These are phyloP conservation scores for Ammospiza caudacuta DNA, from an alignment of 2,113 vertebrate genomes.

Conservation along the genomic window DNA sequence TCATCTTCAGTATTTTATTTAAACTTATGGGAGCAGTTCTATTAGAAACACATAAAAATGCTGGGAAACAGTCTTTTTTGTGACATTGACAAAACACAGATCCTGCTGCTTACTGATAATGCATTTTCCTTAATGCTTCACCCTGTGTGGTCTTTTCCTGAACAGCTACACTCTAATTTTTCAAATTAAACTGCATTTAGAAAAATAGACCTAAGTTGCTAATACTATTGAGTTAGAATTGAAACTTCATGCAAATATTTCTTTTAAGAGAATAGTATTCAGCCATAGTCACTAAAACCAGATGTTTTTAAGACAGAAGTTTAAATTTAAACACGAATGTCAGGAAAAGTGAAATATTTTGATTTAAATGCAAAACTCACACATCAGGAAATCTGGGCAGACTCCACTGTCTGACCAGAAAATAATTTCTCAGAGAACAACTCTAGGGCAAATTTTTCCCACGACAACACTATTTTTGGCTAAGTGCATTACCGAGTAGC, in stretches of 20 bases:
- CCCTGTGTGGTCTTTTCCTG: neutral
- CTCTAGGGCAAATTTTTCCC: neutral
- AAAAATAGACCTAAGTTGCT: neutral
- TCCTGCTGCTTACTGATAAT: neutral
- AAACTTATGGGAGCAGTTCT: neutral
- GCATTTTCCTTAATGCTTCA: neutral
- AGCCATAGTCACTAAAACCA: neutral
- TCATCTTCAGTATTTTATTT: neutral
- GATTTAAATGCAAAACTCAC: neutral
- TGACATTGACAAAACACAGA: neutral
- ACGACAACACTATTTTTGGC: neutral
- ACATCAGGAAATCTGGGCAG: neutral
- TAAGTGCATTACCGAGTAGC: neutral
- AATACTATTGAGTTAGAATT: neutral
- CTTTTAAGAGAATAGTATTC: neutral
- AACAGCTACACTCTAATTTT: neutral
- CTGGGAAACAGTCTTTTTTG: neutral
- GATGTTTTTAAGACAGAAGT: neutral
- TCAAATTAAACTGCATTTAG: neutral
- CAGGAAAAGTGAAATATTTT: slow-evolving; percentile 2
- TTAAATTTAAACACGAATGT: neutral
- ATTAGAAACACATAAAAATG: neutral
- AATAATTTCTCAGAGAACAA: neutral
- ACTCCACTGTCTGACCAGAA: neutral
- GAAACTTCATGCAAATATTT: neutral